Evolutionary conservation across 1,140 invertebrate species (phyloP).

Genomic region (Paralvinella palmiformis): DNA sequence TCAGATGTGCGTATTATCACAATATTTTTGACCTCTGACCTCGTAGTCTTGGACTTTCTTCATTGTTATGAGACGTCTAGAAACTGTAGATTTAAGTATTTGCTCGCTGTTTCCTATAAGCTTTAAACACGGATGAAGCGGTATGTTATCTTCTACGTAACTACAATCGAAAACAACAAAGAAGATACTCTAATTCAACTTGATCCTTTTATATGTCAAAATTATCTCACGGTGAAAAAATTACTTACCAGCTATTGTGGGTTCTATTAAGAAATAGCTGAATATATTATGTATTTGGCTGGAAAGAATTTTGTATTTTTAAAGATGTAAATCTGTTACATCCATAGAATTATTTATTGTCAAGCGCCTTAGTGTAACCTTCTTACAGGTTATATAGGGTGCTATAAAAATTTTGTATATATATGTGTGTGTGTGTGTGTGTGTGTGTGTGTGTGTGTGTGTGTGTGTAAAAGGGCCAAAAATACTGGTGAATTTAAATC

Average conservation of each 20-base stretch:
- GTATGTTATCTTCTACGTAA: conserved; percentile 68
- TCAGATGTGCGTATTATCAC: background rate
- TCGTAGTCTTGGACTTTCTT: conserved; percentile 60
- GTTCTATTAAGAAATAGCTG: background rate
- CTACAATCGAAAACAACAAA: conserved; percentile 24
- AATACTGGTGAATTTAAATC: background rate
- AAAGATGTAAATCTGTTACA: too few species aligned
- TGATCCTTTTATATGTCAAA: background rate
- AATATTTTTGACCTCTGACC: conserved; percentile 1
- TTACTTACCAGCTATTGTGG: background rate
- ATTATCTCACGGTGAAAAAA: background rate
- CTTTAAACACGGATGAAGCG: conserved; percentile 69
- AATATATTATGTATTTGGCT: background rate
- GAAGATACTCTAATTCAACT: background rate
- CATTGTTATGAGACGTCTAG: conserved; percentile 77
- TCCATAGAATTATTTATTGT: too few species aligned
- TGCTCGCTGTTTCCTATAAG: conserved; percentile 82
- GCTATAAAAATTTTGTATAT: too few species aligned
- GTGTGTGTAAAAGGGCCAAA: too few species aligned
- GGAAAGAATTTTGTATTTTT: background rate
- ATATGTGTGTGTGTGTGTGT: too few species aligned
- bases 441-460: too few species aligned
- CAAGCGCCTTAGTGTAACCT: too few species aligned
- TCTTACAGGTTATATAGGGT: too few species aligned
- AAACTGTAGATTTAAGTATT: conserved; percentile 64